phyloP scores from a whole-genome alignment of 2,797 vertebrate genomes.

The Sebastes taczanowskii region DNA sequence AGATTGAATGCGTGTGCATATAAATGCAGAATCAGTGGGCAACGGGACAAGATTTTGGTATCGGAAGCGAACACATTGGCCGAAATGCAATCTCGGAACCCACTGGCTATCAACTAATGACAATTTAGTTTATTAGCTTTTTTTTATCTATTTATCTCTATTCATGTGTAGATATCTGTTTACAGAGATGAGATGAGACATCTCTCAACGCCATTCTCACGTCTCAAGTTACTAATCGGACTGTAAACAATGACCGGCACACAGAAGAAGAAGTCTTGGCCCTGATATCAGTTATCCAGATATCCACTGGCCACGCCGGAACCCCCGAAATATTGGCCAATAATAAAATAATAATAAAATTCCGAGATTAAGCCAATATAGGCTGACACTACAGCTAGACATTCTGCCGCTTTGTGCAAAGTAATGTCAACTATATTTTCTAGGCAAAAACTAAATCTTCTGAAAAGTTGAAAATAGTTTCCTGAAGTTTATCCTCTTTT shows the following conservation, averaged over 20 bases:
- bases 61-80: background rate
- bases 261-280: background rate
- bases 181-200: background rate
- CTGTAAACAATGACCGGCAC: background rate
- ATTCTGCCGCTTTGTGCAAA: background rate
- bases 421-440: background rate
- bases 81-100: background rate
- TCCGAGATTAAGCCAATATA: background rate
- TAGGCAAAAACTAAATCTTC: background rate
- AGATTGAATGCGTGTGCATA: background rate
- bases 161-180: background rate
- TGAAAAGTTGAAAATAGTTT: constrained; percentile 1
- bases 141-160: background rate
- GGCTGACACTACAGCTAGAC: background rate
- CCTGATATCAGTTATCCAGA: background rate
- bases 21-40: background rate
- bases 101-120: background rate
- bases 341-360: too few relatives aligned
- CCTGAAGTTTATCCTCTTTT: background rate
- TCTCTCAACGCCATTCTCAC: background rate
- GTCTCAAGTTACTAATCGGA: background rate
- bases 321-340: background rate
- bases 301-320: background rate
- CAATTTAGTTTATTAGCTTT: background rate
- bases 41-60: background rate